Conservation (phyloP, 2,113 vertebrate genomes). For the Campylomormyrus numenius region DNA sequence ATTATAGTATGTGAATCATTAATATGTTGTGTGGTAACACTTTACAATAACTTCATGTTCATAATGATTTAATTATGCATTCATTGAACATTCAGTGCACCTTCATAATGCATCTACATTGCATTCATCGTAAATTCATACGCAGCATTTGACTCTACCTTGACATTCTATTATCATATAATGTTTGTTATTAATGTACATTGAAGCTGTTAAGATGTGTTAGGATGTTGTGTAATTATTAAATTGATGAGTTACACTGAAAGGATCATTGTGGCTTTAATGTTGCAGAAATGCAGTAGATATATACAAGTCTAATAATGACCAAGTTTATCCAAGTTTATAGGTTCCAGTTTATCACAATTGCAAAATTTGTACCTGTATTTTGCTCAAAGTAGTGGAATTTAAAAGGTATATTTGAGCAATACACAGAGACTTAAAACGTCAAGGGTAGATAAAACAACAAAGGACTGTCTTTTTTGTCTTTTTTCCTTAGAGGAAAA, state of each 20-base stretch:
- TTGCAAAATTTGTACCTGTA: background rate
- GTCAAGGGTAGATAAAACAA: background rate
- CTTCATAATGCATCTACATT: background rate
- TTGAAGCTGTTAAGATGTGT: background rate
- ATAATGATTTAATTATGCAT: background rate
- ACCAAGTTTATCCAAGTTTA: background rate
- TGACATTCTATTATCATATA: background rate
- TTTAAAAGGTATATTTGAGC: background rate
- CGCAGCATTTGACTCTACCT: background rate
- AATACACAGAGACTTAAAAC: background rate
- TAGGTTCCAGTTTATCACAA: background rate
- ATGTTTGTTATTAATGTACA: background rate
- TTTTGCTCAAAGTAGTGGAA: background rate
- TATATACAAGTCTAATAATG: background rate
- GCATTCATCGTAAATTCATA: background rate
- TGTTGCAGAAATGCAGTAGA: background rate
- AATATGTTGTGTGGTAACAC: background rate
- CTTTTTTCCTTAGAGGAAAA: background rate
- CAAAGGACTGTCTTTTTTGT: background rate
- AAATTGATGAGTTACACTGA: background rate
- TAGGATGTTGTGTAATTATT: background rate
- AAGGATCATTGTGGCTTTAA: background rate
- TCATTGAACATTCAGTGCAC: background rate
- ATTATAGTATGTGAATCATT: background rate
- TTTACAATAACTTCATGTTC: background rate